Evolutionary conservation across 2,113 vertebrate species (phyloP).

Genomic region (Hippocampus comes): DNA sequence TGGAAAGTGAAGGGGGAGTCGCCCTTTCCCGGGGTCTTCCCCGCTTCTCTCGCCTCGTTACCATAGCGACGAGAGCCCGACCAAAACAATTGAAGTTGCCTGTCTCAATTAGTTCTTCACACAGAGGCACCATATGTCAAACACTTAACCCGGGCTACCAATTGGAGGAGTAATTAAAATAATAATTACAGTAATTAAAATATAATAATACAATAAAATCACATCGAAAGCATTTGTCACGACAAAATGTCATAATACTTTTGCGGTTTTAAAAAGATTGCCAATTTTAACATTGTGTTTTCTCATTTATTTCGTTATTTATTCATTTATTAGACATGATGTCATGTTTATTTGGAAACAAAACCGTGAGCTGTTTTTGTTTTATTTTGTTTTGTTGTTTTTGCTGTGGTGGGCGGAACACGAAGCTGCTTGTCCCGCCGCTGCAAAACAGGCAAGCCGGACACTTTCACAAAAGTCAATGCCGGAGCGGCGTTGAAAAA

Average conservation of each 20-base stretch:
- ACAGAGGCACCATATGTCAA: conserved; percentile 21
- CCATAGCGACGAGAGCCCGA: not conserved
- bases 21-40: conserved; percentile 65
- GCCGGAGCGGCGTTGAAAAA: conserved; percentile 23
- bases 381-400: not conserved
- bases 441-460: conserved; percentile 33
- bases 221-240: not conserved
- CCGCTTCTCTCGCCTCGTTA: conserved; percentile 42
- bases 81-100: conserved; percentile 26
- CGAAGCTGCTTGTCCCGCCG: conserved; percentile 10
- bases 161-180: too few relatives aligned
- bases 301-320: not conserved
- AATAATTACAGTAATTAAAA: too few relatives aligned
- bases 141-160: not conserved
- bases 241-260: too few relatives aligned
- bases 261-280: too few relatives aligned
- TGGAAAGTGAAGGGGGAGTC: conserved; percentile 10
- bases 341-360: not conserved
- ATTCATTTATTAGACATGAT: not conserved
- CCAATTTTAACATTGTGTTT: not conserved
- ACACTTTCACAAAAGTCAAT: conserved; percentile 44
- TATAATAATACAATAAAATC: not conserved
- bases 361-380: not conserved
- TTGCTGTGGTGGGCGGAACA: conserved; percentile 41
- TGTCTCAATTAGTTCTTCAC: not conserved